Percentiles rank a stretch among this genome's conserved stretches.
These are phyloP conservation scores for Pituophis catenifer DNA, from an alignment of 2,113 vertebrate genomes.

Conservation along the genomic window DNA sequence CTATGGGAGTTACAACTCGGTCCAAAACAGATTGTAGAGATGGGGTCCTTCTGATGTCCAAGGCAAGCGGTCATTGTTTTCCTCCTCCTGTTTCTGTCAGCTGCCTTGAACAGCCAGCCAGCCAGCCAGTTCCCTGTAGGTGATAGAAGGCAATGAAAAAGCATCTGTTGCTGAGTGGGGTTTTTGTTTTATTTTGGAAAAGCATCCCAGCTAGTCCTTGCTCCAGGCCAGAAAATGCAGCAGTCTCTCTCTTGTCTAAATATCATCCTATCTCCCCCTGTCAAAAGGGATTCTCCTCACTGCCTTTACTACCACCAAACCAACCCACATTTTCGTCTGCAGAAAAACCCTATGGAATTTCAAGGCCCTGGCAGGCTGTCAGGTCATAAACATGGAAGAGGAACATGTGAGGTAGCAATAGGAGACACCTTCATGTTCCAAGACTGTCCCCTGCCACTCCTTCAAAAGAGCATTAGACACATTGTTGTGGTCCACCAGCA, in stretches of 20 bases:
- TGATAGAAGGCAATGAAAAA: not conserved
- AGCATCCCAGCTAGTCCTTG: not conserved
- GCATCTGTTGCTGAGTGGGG: not conserved
- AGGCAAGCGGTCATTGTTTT: not conserved
- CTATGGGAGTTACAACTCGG: not conserved
- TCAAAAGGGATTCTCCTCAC: not conserved
- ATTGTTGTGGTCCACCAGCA: no score
- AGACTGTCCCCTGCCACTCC: not conserved
- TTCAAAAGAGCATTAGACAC: not conserved
- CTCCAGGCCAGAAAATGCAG: not conserved
- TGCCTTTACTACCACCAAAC: not conserved
- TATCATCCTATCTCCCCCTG: not conserved
- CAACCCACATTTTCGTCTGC: not conserved
- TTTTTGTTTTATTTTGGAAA: not conserved
- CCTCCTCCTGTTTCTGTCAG: not conserved
- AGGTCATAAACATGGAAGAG: not conserved
- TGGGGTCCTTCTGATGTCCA: not conserved
- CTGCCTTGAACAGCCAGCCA: not conserved
- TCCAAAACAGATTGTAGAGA: not conserved
- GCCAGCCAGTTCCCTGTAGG: not conserved
- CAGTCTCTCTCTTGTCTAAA: not conserved
- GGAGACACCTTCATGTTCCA: not conserved
- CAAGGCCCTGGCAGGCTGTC: not conserved
- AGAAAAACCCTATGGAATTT: not conserved
- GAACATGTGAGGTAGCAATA: not conserved